phyloP scores from a whole-genome alignment of 2,888 invertebrate species.

The Acleris sparsana region DNA sequence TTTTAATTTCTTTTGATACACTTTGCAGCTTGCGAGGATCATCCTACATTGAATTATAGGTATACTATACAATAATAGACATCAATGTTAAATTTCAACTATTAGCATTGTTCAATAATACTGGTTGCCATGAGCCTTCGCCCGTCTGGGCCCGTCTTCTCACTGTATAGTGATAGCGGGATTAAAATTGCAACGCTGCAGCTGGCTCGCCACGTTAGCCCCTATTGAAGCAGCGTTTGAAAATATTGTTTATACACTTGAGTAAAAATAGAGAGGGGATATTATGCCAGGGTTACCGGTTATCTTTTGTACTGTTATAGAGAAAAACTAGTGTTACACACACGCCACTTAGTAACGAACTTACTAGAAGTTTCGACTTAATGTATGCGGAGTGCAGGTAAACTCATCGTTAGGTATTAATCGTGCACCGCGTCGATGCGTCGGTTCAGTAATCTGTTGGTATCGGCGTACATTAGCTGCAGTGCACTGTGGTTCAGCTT shows the following conservation, averaged over 20 bases:
- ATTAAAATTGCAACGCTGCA: slow-evolving; percentile 60
- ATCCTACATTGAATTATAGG: neutral
- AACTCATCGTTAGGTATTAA: neutral
- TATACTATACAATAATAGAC: neutral
- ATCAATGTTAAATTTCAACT: neutral
- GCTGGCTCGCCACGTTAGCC: slow-evolving; percentile 44
- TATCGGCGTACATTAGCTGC: neutral
- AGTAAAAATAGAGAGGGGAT: neutral
- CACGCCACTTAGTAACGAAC: no score
- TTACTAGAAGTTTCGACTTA: no score
- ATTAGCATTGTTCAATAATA: slow-evolving; percentile 6
- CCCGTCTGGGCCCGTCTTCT: slow-evolving; percentile 41
- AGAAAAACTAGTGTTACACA: no score
- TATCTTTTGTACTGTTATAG: no score
- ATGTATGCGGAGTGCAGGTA: no score
- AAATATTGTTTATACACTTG: slow-evolving; percentile 20
- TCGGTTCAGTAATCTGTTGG: neutral
- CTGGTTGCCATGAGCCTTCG: slow-evolving; percentile 39
- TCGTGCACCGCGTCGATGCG: no score
- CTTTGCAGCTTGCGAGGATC: no score
- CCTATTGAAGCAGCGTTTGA: slow-evolving; percentile 40
- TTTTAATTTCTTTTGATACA: no score
- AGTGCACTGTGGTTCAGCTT: no score
- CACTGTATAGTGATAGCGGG: slow-evolving; percentile 54
- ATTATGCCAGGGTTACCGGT: no score